phyloP scores from a whole-genome alignment of 2,888 invertebrate species.

The Conomelus anceps region DNA sequence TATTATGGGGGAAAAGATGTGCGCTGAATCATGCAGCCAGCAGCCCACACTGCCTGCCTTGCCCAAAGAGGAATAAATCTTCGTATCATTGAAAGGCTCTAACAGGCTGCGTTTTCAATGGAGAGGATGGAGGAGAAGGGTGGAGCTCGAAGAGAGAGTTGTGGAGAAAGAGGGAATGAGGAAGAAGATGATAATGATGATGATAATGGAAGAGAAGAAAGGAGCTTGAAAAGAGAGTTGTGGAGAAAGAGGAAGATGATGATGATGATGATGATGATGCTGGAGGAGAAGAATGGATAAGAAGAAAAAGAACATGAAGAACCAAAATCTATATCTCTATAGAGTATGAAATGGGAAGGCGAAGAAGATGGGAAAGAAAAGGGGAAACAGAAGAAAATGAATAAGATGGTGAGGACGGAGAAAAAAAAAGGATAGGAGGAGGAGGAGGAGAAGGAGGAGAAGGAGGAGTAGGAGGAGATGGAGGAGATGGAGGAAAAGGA shows the following conservation, averaged over 20 bases:
- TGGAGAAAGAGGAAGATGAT: too few species aligned
- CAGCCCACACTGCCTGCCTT: not conserved
- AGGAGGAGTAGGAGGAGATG: not conserved
- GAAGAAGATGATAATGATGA: too few species aligned
- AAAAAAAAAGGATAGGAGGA: not conserved
- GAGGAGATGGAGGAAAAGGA: not conserved
- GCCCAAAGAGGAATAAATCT: not conserved
- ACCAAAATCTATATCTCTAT: too few species aligned
- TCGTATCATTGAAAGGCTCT: not conserved
- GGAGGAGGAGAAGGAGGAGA: not conserved
- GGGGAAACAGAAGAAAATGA: not conserved
- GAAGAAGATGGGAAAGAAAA: not conserved
- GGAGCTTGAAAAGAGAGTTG: too few species aligned
- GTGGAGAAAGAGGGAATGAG: too few species aligned
- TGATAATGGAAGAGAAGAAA: too few species aligned
- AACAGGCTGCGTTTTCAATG: not conserved
- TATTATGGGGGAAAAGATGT: not conserved
- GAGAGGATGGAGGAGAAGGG: too few species aligned
- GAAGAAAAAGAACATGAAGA: not conserved
- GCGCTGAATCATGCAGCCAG: not conserved
- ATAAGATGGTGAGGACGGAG: not conserved
- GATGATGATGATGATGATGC: too few species aligned
- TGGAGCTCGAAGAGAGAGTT: too few species aligned
- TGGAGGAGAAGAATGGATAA: too few species aligned
- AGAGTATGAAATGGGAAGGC: not conserved